Percentiles rank a stretch among this genome's conserved stretches.
phyloP scores from a whole-genome alignment of 2,888 invertebrate species.

The Eulithis prunata region DNA sequence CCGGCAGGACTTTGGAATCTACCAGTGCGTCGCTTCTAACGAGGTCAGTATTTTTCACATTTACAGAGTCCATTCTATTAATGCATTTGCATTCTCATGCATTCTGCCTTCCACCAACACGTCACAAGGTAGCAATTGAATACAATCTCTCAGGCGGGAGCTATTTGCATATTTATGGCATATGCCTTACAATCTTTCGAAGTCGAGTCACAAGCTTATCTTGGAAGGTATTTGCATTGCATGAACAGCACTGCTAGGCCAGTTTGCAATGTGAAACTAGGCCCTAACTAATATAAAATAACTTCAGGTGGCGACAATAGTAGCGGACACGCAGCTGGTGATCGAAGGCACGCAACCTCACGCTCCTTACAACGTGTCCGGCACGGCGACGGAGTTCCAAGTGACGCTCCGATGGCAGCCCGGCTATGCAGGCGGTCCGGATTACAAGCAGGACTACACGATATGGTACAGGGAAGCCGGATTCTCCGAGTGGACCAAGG shows the following conservation, averaged over 20 bases:
- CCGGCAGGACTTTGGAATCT: conserved; percentile 96
- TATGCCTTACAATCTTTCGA: too few relatives aligned
- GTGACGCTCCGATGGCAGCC: conserved; percentile 97
- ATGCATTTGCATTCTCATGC: too few relatives aligned
- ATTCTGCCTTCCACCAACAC: too few relatives aligned
- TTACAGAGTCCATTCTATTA: too few relatives aligned
- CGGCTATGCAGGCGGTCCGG: conserved; percentile 97
- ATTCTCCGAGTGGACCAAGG: conserved; percentile 95
- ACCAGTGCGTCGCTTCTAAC: conserved; percentile 97
- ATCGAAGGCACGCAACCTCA: conserved; percentile 98
- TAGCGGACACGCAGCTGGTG: conserved; percentile 94
- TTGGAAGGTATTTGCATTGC: too few relatives aligned
- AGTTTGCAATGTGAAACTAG: too few relatives aligned
- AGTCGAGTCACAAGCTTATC: too few relatives aligned
- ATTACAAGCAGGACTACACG: conserved; percentile 97
- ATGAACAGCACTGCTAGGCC: too few relatives aligned
- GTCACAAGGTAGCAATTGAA: too few relatives aligned
- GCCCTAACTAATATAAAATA: too few relatives aligned
- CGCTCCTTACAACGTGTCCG: conserved; percentile 97
- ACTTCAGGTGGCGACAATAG: conserved; percentile 93
- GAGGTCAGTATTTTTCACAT: conserved; percentile 74
- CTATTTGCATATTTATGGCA: too few relatives aligned
- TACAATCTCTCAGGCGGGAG: too few relatives aligned
- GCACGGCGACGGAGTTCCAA: conserved; percentile 94
- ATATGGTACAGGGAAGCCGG: conserved; percentile 97